These are phyloP conservation scores for Tipula confusa DNA, from an alignment of 2,888 invertebrate genomes.

Conservation along the genomic window DNA sequence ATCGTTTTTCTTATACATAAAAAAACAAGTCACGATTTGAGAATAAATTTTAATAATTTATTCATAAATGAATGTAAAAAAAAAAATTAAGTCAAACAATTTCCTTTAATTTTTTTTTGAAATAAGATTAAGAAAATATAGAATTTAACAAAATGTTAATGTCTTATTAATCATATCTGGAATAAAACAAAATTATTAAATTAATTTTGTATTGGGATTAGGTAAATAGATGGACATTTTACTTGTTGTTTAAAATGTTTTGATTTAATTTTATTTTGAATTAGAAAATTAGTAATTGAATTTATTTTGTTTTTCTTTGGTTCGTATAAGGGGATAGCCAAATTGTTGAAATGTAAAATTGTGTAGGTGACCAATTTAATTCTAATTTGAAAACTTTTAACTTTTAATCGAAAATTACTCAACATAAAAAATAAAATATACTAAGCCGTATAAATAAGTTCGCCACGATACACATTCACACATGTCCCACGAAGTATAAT, in stretches of 20 bases:
- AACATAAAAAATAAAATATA: too few relatives aligned
- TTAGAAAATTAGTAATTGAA: neutral
- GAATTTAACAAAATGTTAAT: neutral
- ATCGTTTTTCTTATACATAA: neutral
- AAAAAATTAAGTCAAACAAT: conserved; percentile 15
- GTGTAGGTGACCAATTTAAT: neutral
- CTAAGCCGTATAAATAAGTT: too few relatives aligned
- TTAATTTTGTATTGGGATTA: neutral
- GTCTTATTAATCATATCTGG: conserved; percentile 3
- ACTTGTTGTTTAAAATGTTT: neutral
- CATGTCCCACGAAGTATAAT: neutral
- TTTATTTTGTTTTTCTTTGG: neutral
- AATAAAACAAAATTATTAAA: neutral
- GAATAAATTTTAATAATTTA: conserved; percentile 12
- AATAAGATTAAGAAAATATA: neutral
- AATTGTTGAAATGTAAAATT: neutral
- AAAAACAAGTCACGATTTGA: conserved; percentile 12
- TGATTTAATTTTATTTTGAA: neutral
- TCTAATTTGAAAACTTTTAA: neutral
- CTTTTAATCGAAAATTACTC: too few relatives aligned
- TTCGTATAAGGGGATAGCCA: too few relatives aligned
- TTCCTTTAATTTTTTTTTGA: neutral
- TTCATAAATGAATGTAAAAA: conserved; percentile 13
- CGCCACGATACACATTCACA: neutral
- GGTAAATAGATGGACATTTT: conserved; percentile 8